Conservation (phyloP, 1,140 invertebrate species). For the Teleopsis dalmanni region DNA sequence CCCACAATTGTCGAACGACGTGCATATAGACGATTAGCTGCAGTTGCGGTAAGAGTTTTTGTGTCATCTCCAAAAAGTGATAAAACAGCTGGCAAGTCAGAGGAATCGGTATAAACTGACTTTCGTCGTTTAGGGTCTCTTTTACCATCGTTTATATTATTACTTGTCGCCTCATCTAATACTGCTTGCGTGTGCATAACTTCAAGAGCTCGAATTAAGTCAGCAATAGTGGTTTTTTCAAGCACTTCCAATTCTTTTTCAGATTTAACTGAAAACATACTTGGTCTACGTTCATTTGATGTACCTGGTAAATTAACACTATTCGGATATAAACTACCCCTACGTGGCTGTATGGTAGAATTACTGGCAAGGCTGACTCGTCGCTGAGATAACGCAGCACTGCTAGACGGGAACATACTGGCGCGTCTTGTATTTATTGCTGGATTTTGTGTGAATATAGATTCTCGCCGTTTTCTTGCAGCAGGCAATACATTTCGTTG, state of each 20-base stretch:
- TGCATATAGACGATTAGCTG: slow-evolving; percentile 33
- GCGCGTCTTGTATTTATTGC: slow-evolving; percentile 22
- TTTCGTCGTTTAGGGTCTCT: slow-evolving; percentile 45
- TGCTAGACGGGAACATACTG: slow-evolving; percentile 28
- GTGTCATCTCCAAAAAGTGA: slow-evolving; percentile 33
- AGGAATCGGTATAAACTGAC: slow-evolving; percentile 49
- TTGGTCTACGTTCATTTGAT: slow-evolving; percentile 41
- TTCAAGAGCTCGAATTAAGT: slow-evolving; percentile 62
- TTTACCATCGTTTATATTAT: not conserved
- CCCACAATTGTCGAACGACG: slow-evolving; percentile 38
- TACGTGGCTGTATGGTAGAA: slow-evolving; percentile 7
- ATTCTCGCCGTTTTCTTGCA: slow-evolving; percentile 26
- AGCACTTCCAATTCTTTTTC: slow-evolving; percentile 54
- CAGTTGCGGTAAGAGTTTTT: slow-evolving; percentile 23
- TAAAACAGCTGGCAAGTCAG: slow-evolving; percentile 28
- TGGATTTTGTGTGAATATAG: slow-evolving; percentile 36
- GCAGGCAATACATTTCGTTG: slow-evolving; percentile 19
- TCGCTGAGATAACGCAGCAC: slow-evolving; percentile 33
- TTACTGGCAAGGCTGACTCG: slow-evolving; percentile 43
- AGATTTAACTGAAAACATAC: slow-evolving; percentile 49
- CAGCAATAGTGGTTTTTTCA: slow-evolving; percentile 68
- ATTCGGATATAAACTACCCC: slow-evolving; percentile 12
- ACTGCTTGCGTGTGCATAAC: slow-evolving; percentile 49
- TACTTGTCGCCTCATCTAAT: slow-evolving; percentile 30
- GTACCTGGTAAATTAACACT: slow-evolving; percentile 13